phyloP scores from a whole-genome alignment of 2,888 invertebrate genomes.

The Troilus luridus region DNA sequence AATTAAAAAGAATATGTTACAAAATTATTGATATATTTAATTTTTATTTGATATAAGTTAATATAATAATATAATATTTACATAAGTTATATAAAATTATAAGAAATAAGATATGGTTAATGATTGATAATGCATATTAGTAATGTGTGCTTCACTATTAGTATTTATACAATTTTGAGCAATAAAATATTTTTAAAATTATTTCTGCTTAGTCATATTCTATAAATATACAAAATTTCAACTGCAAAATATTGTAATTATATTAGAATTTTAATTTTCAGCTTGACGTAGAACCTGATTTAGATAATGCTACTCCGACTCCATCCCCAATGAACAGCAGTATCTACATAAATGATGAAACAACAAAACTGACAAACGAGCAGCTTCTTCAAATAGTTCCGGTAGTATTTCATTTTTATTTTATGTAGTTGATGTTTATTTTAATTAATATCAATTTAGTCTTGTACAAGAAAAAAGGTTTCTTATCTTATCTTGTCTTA shows the following conservation, averaged over 20 bases:
- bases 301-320: background rate
- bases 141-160: background rate
- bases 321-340: background rate
- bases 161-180: background rate
- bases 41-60: background rate
- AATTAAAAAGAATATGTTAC: background rate
- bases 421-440: background rate
- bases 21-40: background rate
- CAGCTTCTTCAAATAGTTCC: constrained; percentile 67
- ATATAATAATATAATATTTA: too few species aligned
- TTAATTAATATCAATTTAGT: too few species aligned
- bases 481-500: too few species aligned
- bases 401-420: constrained; percentile 66
- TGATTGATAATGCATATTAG: too few species aligned
- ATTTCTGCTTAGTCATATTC: background rate
- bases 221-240: background rate
- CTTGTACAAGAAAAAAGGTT: too few species aligned
- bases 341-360: background rate
- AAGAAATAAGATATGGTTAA: background rate
- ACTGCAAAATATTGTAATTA: background rate
- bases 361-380: background rate
- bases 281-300: constrained; percentile 59
- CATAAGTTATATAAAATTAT: background rate
- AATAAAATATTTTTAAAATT: background rate
- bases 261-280: constrained; percentile 18